Base-by-base conservation (phyloP, 1,140 invertebrate species). In the Drosophila micromelanica region DNA sequence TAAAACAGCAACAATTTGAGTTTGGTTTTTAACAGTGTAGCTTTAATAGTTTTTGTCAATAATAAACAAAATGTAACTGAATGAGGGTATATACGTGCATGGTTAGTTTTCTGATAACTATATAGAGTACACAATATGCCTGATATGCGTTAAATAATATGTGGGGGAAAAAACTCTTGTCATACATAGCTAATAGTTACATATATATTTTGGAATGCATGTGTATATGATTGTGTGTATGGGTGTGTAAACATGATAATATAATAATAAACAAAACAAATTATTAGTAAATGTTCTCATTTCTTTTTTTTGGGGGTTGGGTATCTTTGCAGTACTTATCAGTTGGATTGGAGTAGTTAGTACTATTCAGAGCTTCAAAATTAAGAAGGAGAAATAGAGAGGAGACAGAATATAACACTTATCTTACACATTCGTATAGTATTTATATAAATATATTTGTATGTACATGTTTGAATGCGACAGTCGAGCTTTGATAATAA, bases 1-100 rank as follows among this genome's bases (percentile, higher is more conserved):
- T 86, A 86, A 86, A 86, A 86, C 82, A 86, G 82, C 82, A 87
- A 87, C 71, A 87, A 78, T 86, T 87, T 80, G 77, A 78, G 67
- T 82, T 77, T 86, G 63, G 59, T 68, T 78, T 77, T 80, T 65
- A 87, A 87, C 59, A 78, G 82, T 87, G 82, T 86, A 86, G 82
- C 82, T 86, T 86, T 86, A 86, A 86, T 86, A 86, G 75, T 17
- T 71, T 87, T 57, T 86, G 68, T 86, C 78, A 82, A 81, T 86
- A 68, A 81, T 87, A 60, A 65, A 27, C 54, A 65, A 46, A 48
- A 85, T 85, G 81, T 46, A 86, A 74, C 49, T 86, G 54, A 74
- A 86, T 86, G 82, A 68, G 57, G 65, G 73, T 62, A 76, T 76
- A 78, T 78, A 78, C 82, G 82, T 86, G 82, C 82, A 48, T 78